Conservation (phyloP, 2,888 invertebrate genomes). For the Cerceris ruficornis region DNA sequence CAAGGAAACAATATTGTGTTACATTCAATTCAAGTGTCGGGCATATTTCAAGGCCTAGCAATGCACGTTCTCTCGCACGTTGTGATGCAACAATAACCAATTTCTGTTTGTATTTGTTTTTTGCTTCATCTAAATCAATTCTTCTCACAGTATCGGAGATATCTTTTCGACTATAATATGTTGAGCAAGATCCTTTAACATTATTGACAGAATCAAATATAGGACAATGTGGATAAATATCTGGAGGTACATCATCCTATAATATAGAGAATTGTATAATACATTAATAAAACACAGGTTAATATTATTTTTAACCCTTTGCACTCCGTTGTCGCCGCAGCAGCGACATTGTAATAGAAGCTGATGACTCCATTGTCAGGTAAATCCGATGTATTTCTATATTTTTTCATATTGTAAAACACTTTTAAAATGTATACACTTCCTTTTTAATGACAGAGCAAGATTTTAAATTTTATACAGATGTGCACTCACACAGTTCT, state of each 20-base stretch:
- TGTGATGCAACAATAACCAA: slow-evolving; percentile 89
- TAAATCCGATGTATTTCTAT: no score
- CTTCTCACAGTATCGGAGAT: slow-evolving; percentile 82
- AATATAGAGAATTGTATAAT: slow-evolving; percentile 27
- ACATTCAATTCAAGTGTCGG: slow-evolving; percentile 82
- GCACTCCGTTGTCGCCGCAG: no score
- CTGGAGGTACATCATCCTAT: slow-evolving; percentile 82
- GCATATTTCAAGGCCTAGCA: slow-evolving; percentile 83
- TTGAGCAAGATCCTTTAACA: slow-evolving; percentile 87
- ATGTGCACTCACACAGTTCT: no score
- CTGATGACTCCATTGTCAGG: no score
- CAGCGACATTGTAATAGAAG: no score
- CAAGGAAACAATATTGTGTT: slow-evolving; percentile 88
- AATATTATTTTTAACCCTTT: background rate
- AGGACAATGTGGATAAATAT: slow-evolving; percentile 85
- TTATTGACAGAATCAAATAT: slow-evolving; percentile 82
- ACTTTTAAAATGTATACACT: no score
- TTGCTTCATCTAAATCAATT: slow-evolving; percentile 82
- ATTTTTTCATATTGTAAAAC: no score
- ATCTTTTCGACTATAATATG: slow-evolving; percentile 84
- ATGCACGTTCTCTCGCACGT: slow-evolving; percentile 83
- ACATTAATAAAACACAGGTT: slow-evolving; percentile 26
- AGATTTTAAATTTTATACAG: no score
- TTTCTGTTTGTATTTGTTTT: slow-evolving; percentile 83
- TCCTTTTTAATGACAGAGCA: no score